Evolutionary conservation across 2,797 vertebrate genomes (phyloP).

Genomic region (Jordanella pulchra): DNA sequence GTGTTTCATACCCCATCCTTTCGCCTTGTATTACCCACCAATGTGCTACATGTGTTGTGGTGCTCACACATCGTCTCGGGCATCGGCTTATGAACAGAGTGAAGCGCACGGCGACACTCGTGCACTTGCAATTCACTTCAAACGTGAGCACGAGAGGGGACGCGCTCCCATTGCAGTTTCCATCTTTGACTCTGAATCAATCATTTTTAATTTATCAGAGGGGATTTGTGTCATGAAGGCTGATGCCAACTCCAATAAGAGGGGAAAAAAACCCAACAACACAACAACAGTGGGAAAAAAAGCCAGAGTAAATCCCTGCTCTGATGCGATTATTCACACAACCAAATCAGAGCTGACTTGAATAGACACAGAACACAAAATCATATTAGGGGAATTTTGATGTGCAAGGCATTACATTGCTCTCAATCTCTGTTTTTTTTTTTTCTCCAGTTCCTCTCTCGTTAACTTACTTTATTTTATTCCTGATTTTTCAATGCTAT

Average conservation of each 20-base stretch:
- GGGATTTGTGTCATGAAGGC: conserved; percentile 84
- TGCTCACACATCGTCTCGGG: conserved; percentile 32
- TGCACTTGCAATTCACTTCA: conserved; percentile 38
- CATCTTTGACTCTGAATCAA: conserved; percentile 84
- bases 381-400: conserved; percentile 85
- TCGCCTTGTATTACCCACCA: conserved; percentile 42
- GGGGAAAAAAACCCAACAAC: conserved; percentile 34
- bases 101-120: conserved; percentile 27
- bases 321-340: conserved; percentile 87
- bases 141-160: conserved; percentile 40
- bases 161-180: conserved; percentile 69
- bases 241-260: conserved; percentile 82
- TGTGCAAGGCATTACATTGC: conserved; percentile 83
- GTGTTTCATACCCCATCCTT: conserved; percentile 56
- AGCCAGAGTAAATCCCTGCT: conserved; percentile 82
- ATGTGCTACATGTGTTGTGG: conserved; percentile 35
- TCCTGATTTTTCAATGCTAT: conserved; percentile 52
- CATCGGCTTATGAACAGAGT: conserved; percentile 20
- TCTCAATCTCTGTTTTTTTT: conserved; percentile 68
- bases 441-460: conserved; percentile 47
- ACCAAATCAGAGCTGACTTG: conserved; percentile 85
- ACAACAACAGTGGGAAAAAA: conserved; percentile 74
- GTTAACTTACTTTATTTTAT: conserved; percentile 60
- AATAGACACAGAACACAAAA: conserved; percentile 88
- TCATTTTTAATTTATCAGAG: conserved; percentile 86